Evolutionary conservation across 1,140 invertebrate species (phyloP).

Genomic region (Drosophila prosaltans): DNA sequence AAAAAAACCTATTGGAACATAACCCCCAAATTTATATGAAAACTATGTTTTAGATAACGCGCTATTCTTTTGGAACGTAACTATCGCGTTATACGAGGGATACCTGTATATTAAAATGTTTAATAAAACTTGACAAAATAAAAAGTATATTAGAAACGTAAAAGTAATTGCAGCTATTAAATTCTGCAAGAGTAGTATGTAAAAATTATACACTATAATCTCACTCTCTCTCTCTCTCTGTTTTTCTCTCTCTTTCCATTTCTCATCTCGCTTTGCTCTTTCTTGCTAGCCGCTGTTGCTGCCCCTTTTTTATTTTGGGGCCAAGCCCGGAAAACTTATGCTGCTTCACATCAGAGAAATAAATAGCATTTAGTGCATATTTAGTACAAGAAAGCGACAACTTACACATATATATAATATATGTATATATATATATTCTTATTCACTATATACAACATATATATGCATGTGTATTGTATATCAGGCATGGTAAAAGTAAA

Average conservation of each 20-base stretch:
- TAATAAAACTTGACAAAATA: no score
- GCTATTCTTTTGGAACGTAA: no score
- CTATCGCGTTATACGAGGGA: no score
- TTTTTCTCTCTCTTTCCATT: not conserved
- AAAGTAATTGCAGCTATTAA: not conserved
- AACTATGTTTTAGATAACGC: no score
- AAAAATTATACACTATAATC: not conserved
- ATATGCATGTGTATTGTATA: not conserved
- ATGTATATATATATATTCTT: not conserved
- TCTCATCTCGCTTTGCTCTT: not conserved
- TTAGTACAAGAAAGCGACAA: conserved; percentile 65
- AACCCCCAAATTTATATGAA: no score
- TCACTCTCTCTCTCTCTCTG: not conserved
- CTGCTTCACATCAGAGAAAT: conserved; percentile 38
- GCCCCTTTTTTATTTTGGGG: not conserved
- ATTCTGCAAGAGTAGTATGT: not conserved
- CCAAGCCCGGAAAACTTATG: conserved; percentile 22
- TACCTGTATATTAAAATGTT: no score
- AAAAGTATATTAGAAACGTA: no score
- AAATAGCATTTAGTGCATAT: conserved; percentile 79
- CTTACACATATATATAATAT: not conserved
- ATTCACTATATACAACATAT: not conserved
- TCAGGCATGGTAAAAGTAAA: conserved; percentile 20
- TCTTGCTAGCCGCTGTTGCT: no score
- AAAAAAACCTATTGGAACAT: no score